A percentile compares a stretch with the other conserved stretches of the same genome.
phyloP scores from a whole-genome alignment of 1,140 invertebrate species.

The Caenorhabditis latens region DNA sequence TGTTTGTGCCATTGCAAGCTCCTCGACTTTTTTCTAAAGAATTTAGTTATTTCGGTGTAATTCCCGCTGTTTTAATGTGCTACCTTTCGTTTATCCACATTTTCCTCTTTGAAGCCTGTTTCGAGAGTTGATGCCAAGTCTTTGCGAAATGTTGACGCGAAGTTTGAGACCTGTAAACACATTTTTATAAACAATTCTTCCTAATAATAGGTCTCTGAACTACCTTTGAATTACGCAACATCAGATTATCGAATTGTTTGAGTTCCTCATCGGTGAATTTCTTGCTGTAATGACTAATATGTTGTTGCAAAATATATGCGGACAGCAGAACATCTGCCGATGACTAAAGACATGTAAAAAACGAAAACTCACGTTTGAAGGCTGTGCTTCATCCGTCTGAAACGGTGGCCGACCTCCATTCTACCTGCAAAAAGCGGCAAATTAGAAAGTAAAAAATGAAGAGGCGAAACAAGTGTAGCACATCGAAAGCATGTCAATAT shows the following conservation, averaged over 20 bases:
- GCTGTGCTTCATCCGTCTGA: conserved; percentile 56
- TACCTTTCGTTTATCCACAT: conserved; percentile 62
- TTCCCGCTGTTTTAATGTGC: background rate
- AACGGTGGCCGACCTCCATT: conserved; percentile 58
- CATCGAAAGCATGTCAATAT: conserved; percentile 49
- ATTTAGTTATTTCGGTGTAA: background rate
- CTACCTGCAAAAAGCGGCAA: conserved; percentile 36
- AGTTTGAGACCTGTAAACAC: conserved; percentile 21
- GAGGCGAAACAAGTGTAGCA: conserved; percentile 46
- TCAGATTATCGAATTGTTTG: conserved; percentile 17
- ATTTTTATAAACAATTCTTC: background rate
- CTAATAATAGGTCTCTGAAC: background rate
- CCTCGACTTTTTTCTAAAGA: conserved; percentile 62
- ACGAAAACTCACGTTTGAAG: conserved; percentile 44
- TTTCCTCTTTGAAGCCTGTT: conserved; percentile 63
- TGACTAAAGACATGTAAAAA: background rate
- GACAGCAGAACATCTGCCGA: background rate
- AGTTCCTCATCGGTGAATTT: conserved; percentile 54
- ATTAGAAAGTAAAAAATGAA: conserved; percentile 52
- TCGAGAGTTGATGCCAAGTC: conserved; percentile 48
- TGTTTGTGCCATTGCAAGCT: conserved; percentile 33
- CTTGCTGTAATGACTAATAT: conserved; percentile 25
- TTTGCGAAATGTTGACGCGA: conserved; percentile 53
- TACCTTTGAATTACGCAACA: conserved; percentile 44
- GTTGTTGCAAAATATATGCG: no score